These are phyloP conservation scores for Stegana nigrithorax DNA, from an alignment of 2,888 invertebrate species.

Conservation along the genomic window DNA sequence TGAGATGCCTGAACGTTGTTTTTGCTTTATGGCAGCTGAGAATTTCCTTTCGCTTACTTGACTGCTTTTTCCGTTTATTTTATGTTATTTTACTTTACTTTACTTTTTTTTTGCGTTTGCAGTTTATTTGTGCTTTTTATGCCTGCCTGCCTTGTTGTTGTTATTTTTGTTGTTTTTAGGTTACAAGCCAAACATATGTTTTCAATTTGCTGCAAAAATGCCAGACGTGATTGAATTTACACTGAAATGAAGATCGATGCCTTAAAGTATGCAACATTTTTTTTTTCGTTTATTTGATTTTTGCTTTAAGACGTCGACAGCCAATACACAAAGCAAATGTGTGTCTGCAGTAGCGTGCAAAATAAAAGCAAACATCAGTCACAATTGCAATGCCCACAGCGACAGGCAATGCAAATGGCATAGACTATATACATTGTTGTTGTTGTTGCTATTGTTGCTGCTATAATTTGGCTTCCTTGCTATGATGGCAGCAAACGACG, in stretches of 20 bases:
- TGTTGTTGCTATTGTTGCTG: too few relatives aligned
- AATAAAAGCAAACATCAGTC: too few relatives aligned
- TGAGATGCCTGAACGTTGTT: constrained; percentile 24
- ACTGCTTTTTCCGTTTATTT: constrained; percentile 40
- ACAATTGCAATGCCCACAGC: too few relatives aligned
- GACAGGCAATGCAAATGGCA: too few relatives aligned
- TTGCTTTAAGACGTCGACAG: background rate
- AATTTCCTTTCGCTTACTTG: too few relatives aligned
- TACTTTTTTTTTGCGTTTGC: background rate
- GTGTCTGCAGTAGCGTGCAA: too few relatives aligned
- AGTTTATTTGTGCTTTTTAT: background rate
- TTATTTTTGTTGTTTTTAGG: constrained; percentile 14
- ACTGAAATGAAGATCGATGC: constrained; percentile 42
- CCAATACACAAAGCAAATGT: too few relatives aligned
- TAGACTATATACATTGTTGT: too few relatives aligned
- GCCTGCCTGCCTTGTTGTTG: background rate
- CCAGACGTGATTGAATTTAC: constrained; percentile 57
- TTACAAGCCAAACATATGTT: constrained; percentile 46
- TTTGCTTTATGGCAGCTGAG: constrained; percentile 48
- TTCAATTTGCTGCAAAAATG: constrained; percentile 58
- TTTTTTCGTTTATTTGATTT: background rate
- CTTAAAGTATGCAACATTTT: constrained; percentile 7
- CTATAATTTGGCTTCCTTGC: background rate
- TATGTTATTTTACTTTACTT: constrained; percentile 19
- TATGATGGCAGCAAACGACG: too few relatives aligned